Evolutionary conservation across 1,140 invertebrate genomes (phyloP), one percentile per base, ranked within the genome.

Genomic region (Caerostris extrusa): DNA sequence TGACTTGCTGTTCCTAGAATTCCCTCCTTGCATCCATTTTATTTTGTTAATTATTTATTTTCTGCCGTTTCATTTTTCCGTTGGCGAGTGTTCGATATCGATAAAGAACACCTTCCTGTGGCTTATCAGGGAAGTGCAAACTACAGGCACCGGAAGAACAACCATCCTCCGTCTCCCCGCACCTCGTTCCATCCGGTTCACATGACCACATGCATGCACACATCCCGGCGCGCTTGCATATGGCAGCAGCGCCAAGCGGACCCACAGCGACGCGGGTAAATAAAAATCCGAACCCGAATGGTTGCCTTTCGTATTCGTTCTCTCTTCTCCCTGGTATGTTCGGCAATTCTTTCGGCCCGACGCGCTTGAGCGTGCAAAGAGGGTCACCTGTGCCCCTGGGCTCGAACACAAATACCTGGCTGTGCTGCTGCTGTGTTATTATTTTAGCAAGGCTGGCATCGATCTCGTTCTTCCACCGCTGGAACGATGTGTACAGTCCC

Each of bases 71-170:
- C 71, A 77, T 77, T 77, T 77, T 77, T 81, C 90, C 19, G 71
- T n/a, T 81, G 56, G 69, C 64, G 82, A 83, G 91, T 93, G 93
- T 86, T 58, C 87, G 77, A 85, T 81, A 89, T 88, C 86, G 93
- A 93, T 93, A 93, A 93, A 93, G 56, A 7, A 50, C 57, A 67
- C 87, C 87, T 93, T 93, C 93, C 93, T 93, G 93, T 93, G 86
- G 19, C 93, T 93, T 93, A 93, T 93, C 93, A 93, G 93, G 93
- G 93, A 93, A 93, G 93, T 93, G 57, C 50, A 56, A 93, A 88
- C 82, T 92, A 92, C 90, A 92, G 90, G 90, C 90, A 93, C 83
- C 91, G 83, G 91, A 88, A 93, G 85, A 77, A 64, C 82, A 81
- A 87, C 57, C 57, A 87, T 34, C 88, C 64, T 55, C 88, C 85